Evolutionary conservation across 2,113 vertebrate genomes (phyloP).

Genomic region (Chaetodon auriga): DNA sequence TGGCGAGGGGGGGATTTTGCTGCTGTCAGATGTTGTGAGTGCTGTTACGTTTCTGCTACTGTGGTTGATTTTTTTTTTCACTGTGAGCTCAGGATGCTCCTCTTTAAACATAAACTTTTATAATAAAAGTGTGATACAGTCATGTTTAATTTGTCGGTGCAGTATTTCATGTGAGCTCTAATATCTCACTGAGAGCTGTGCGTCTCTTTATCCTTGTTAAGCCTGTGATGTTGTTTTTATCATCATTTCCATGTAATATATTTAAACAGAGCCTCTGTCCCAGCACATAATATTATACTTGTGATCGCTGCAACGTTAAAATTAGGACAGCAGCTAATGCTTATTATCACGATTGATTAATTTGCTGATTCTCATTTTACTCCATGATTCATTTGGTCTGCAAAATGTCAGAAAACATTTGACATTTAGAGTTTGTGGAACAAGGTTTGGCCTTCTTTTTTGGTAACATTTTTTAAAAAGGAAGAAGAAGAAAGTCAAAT

Average conservation of each 20-base stretch:
- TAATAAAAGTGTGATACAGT: neutral
- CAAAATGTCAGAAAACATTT: neutral
- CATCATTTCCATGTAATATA: neutral
- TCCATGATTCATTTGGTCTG: neutral
- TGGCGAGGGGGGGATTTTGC: slow-evolving; percentile 20
- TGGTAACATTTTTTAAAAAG: too few species aligned
- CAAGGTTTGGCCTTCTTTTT: too few species aligned
- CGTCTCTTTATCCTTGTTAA: neutral
- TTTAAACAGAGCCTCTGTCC: neutral
- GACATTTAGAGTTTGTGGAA: too few species aligned
- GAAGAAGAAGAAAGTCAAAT: too few species aligned
- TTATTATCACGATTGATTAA: neutral
- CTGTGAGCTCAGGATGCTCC: neutral
- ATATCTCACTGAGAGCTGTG: neutral
- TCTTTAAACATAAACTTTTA: neutral
- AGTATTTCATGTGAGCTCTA: neutral
- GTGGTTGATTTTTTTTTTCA: neutral
- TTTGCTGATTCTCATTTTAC: neutral
- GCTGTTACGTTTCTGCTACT: slow-evolving; percentile 45
- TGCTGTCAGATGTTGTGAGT: slow-evolving; percentile 28
- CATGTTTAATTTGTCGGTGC: neutral
- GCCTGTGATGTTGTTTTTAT: neutral
- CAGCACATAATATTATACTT: neutral
- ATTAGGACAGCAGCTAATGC: neutral
- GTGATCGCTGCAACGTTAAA: neutral